Evolutionary conservation across 2,113 vertebrate genomes (phyloP), one percentile per base, ranked within the genome.

Genomic region (Heterotis niloticus): DNA sequence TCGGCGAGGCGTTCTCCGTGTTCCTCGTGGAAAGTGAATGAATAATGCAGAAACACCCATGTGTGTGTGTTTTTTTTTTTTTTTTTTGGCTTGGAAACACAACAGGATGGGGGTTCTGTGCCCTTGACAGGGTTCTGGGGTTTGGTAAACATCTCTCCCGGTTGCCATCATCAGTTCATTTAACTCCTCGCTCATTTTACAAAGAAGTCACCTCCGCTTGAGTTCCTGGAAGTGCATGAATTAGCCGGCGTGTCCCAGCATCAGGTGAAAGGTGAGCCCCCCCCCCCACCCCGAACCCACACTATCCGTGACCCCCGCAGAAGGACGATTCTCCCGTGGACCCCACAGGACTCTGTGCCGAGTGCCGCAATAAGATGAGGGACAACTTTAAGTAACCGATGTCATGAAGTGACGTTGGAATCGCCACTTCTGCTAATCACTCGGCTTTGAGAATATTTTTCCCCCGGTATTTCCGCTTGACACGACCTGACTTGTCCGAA

Each of bases 381-480:
- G 75, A 62, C 20, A 7, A 59, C 16, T 51, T 76, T 76, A 76
- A 76, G 44, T 65, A 76, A 34, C 17, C 26, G 26, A 16, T 77
- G 64, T 52, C 60, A 77, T n/a, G 54, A 77, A 66, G 17, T 77
- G 64, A 66, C 64, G 51, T 29, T 62, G 14, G 51, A 66, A 76
- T 76, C 75, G 54, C 44, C 18, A 17, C 73, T 75, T 56, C 34
- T 52, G 52, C 62, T 66, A 77, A 66, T 52, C 44, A 65, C 75
- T 77, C 64, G 24, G 24, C 14, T 64, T 64, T 24, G 34, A 77
- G 44, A 77, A 44, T 44, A 44, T 44, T 44, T 66, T 66, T 29
- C n/a, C 64, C 34, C 16, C 7, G 3, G 17, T 20, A 18, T 77
- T 77, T 23, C 20, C 62, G 7, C 23, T 12, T 65, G 29, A 20